A percentile compares a stretch with the other conserved stretches of the same genome.
Conservation (phyloP, 92 coral and sea anemone species). For the Blastomussa wellsi region DNA sequence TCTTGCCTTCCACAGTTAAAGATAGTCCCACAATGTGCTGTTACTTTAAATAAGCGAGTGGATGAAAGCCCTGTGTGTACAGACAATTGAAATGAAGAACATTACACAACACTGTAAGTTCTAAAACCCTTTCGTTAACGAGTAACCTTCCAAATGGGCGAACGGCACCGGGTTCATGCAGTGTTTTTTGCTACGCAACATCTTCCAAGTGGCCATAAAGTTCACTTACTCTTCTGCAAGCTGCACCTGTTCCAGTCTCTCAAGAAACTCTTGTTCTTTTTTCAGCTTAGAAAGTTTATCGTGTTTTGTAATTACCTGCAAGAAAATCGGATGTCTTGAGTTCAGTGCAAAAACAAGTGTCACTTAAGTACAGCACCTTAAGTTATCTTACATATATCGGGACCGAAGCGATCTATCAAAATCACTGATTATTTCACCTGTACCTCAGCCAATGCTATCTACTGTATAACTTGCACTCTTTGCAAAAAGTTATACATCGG, state of each 20-base stretch:
- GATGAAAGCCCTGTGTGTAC: not conserved
- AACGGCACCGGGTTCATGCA: not conserved
- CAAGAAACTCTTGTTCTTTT: constrained; percentile 84
- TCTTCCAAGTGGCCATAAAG: not conserved
- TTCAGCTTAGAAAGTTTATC: constrained; percentile 65
- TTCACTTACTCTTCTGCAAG: constrained; percentile 95
- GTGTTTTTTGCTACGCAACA: not conserved
- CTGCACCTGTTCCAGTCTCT: constrained; percentile 95
- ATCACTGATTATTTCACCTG: too few species aligned
- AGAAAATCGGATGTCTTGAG: not conserved
- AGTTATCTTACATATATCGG: too few species aligned
- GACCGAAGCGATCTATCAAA: too few species aligned
- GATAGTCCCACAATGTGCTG: too few species aligned
- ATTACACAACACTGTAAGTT: not conserved
- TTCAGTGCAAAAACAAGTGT: not conserved
- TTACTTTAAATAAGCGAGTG: not conserved
- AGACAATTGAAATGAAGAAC: not conserved
- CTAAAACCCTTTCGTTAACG: not conserved
- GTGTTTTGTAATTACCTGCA: constrained; percentile 77
- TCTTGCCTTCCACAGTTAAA: too few species aligned
- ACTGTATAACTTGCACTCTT: too few species aligned
- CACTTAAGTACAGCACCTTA: not conserved
- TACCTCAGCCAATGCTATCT: too few species aligned
- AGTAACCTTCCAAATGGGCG: not conserved
- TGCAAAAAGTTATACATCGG: too few species aligned